A percentile compares a stretch with the other conserved stretches of the same genome.
These are phyloP conservation scores for Sebastes hubbsi DNA, from an alignment of 2,797 vertebrate species.

Conservation along the genomic window DNA sequence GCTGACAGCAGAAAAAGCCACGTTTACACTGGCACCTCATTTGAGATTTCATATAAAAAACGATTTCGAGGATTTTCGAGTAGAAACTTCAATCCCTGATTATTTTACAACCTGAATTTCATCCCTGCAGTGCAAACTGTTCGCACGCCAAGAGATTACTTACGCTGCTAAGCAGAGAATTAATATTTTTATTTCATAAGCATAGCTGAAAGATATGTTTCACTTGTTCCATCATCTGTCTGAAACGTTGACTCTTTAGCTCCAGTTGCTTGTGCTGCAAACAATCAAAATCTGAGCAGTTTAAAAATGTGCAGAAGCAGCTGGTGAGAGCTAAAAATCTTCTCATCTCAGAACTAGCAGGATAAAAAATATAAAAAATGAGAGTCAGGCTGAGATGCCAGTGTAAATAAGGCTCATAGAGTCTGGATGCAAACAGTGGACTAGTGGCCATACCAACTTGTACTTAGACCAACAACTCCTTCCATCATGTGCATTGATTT, in stretches of 20 bases:
- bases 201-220: background rate
- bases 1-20: conserved; percentile 11
- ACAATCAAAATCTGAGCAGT: background rate
- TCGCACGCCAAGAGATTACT: background rate
- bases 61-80: background rate
- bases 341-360: background rate
- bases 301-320: background rate
- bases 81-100: background rate
- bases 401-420: conserved; percentile 27
- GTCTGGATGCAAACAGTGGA: background rate
- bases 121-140: background rate
- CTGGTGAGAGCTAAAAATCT: background rate
- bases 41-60: background rate
- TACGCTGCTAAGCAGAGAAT: background rate
- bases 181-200: background rate
- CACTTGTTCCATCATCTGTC: background rate
- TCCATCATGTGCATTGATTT: conserved; percentile 51
- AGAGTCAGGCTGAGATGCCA: conserved; percentile 24
- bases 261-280: background rate
- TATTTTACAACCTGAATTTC: background rate
- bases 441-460: conserved; percentile 39
- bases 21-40: conserved; percentile 56
- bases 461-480: conserved; percentile 45
- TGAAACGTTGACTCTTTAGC: background rate
- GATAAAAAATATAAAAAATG: background rate